phyloP scores from a whole-genome alignment of 2,888 invertebrate species.

The Agrotis puta region DNA sequence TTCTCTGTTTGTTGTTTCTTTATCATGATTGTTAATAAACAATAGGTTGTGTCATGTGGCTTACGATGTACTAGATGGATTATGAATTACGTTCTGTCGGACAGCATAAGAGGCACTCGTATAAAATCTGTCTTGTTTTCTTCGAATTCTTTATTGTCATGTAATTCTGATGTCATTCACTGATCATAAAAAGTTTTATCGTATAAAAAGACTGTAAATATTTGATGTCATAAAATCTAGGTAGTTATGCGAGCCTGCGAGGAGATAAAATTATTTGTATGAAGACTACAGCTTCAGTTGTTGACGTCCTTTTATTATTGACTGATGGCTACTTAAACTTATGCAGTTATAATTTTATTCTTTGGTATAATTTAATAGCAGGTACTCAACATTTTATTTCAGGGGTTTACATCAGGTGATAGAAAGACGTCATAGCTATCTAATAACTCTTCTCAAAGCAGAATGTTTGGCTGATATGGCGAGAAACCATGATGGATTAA shows the following conservation, averaged over 20 bases:
- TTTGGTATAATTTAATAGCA: not conserved
- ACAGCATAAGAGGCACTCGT: not conserved
- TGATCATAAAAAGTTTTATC: constrained; percentile 28
- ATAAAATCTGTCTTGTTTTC: constrained; percentile 6
- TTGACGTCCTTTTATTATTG: constrained; percentile 13
- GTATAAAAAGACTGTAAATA: constrained; percentile 23
- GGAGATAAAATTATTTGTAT: constrained; percentile 26
- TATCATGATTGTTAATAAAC: constrained; percentile 32
- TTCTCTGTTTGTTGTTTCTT: constrained; percentile 27
- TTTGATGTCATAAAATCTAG: constrained; percentile 27
- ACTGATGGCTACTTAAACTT: constrained; percentile 13
- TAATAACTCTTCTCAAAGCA: constrained; percentile 11
- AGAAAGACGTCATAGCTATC: constrained; percentile 16
- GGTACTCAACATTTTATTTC: not conserved
- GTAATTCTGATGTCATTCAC: constrained; percentile 40
- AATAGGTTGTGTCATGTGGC: constrained; percentile 22
- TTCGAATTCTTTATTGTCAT: constrained; percentile 5
- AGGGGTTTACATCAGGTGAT: not conserved
- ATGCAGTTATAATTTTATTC: too few species aligned
- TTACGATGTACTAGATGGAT: constrained; percentile 12
- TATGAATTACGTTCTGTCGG: constrained; percentile 1
- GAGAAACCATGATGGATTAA: constrained; percentile 21
- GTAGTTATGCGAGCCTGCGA: constrained; percentile 1
- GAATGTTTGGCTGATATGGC: constrained; percentile 25
- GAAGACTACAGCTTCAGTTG: constrained; percentile 7